Base-by-base conservation (phyloP, 2,797 vertebrate species). In the Xyrichtys novacula region DNA sequence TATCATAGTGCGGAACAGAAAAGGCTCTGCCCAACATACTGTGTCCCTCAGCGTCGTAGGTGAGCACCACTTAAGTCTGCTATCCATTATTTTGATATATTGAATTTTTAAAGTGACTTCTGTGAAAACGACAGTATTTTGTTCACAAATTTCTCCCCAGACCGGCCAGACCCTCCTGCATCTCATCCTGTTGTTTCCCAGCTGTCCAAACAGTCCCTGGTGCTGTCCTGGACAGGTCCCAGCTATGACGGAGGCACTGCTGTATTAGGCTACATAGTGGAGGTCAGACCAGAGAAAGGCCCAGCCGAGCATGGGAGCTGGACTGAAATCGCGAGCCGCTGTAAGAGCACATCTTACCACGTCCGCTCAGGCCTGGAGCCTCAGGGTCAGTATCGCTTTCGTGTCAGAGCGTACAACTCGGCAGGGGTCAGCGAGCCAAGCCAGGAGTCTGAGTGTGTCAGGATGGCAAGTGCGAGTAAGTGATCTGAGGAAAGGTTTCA, bases 221-320 rank as follows among this genome's bases (percentile, higher is more conserved):
- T 93, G 32, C 87, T 96, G 49, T 94, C 93, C 68, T 96, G 95
- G 95, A 92, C 89, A 0, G 94, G 95, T 0, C 93, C 94, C 12
- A 83, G 83, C 71, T 95, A 93, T 17, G 95, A 95, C 43, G 94
- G 95, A 0, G 95, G 95, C 62, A 91, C 91, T 0, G 92, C 92
- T 1, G 81, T 95, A 46, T 69, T 91, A 38, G 91, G 89, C 32
- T 96, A 96, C 77, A 80, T 90, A 3, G 80, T 95, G 8, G 95
- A 95, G 66, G 65, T 85, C 56, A 80, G 72, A 61, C 68, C 48
- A 15, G 23, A 46, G 16, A 87, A 86, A 3, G 81, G 77, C 15
- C 42, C 3, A 0, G 53, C 46, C 8, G 23, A 71, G 12, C 53
- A 75, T 0, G 71, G 44, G 1, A 74, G 46, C 65, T 95, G 95